Evolutionary conservation across 2,797 vertebrate species (phyloP).

Genomic region (Gallinago nigripennis): DNA sequence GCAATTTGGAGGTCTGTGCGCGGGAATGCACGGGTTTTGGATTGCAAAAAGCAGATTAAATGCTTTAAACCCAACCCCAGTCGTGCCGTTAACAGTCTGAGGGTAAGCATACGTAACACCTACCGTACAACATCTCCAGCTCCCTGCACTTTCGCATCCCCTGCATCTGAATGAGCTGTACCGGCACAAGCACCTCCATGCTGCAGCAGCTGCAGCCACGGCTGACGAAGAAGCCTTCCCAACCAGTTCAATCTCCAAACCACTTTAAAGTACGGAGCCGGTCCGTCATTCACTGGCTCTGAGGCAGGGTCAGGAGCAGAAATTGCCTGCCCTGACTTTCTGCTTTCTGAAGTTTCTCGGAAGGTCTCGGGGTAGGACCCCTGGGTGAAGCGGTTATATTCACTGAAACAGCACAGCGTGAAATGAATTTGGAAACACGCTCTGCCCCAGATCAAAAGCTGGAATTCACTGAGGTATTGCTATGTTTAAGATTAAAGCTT

Average conservation of each 20-base stretch:
- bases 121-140: too few relatives aligned
- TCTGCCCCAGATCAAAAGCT: constrained; percentile 57
- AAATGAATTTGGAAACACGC: constrained; percentile 59
- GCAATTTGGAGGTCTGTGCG: background rate
- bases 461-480: constrained; percentile 30
- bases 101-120: background rate
- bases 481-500: constrained; percentile 53
- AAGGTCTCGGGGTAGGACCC: background rate
- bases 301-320: background rate
- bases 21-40: background rate
- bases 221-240: background rate
- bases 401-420: constrained; percentile 53
- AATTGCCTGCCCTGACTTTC: background rate
- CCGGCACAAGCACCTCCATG: background rate
- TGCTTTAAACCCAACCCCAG: background rate
- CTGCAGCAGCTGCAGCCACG: fast-evolving
- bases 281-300: background rate
- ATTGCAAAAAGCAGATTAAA: background rate
- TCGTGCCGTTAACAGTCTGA: background rate
- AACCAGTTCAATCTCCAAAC: background rate
- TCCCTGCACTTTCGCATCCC: background rate
- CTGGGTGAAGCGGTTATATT: constrained; percentile 25
- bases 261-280: background rate
- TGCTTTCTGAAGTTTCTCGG: background rate
- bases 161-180: fast-evolving